Evolutionary conservation across 2,797 vertebrate genomes (phyloP), one percentile per base, ranked within the genome.

Genomic region (Hoplostethus atlanticus): DNA sequence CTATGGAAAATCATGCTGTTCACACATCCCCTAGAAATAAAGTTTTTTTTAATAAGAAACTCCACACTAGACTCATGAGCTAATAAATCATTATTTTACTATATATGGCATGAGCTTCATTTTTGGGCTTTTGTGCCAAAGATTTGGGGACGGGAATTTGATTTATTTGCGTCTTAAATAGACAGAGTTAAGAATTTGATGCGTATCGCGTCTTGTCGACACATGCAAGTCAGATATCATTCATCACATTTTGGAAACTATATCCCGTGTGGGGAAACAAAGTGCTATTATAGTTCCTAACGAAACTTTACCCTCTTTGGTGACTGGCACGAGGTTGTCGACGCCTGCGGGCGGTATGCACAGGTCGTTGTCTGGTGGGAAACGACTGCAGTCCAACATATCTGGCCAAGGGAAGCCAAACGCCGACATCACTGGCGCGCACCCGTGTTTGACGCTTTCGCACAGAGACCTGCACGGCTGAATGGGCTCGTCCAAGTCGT

Each of bases 381-480:
- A 99, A 2, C 96, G 97, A 60, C 91, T 92, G 83, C 98, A 99
- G 82, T 98, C 95, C 77, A 99, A 88, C 97, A 99, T 99, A 85
- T 97, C 97, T 0, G 98, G 98, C 98, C 98, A 99, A 1, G 97
- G 98, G 77, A 98, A 99, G 72, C 98, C 98, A 61, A 99, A 99
- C 36, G 97, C 97, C 48, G 96, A 96, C 98, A 99, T 99, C 36
- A 99, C 97, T 0, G 98, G 98, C 11, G 95, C 97, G 88, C 98
- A 99, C 82, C 97, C 96, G 76, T 93, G 87, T 81, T 94, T 96
- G 80, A 99, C 98, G 89, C 94, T 95, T 76, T 97, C 95, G 79
- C 98, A 99, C 64, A 99, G 95, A 4, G 98, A 98, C 77, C 96
- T 94, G 94, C 98, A 99, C 0, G 98, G 98, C 87, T 97, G 96